Evolutionary conservation across 2,797 vertebrate species (phyloP).

Genomic region (Peromyscus attwateri): DNA sequence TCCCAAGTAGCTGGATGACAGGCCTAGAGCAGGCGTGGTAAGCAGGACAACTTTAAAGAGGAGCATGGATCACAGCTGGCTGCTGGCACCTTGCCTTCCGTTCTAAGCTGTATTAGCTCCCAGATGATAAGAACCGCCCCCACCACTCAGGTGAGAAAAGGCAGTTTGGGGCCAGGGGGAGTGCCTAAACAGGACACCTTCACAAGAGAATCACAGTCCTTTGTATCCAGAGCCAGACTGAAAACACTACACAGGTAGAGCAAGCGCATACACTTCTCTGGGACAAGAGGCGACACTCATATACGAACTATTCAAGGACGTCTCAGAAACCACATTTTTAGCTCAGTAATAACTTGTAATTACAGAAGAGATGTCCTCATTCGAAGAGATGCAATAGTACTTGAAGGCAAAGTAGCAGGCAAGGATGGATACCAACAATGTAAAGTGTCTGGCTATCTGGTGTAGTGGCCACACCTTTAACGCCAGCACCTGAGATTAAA

Average conservation of each 20-base stretch:
- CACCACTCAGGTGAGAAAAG: neutral
- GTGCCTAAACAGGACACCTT: neutral
- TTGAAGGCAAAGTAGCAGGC: neutral
- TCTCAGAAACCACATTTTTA: conserved; percentile 17
- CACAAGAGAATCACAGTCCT: neutral
- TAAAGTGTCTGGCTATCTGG: neutral
- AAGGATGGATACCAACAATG: neutral
- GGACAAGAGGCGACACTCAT: neutral
- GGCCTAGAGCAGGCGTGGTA: neutral
- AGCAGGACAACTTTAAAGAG: neutral
- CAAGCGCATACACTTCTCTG: neutral
- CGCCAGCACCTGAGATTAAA: neutral
- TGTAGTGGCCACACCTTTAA: neutral
- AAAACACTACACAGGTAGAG: neutral
- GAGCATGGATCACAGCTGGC: neutral
- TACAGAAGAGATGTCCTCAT: neutral
- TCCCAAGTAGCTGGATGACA: neutral
- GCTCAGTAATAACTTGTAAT: neutral
- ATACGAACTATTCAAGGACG: neutral
- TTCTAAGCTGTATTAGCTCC: neutral
- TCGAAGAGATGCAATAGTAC: neutral
- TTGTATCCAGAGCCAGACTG: neutral
- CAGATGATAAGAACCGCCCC: neutral
- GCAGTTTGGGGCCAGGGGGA: neutral
- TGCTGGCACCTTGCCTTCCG: neutral